Evolutionary conservation across 2,113 vertebrate species (phyloP).

Genomic region (Eulemur rufifrons): DNA sequence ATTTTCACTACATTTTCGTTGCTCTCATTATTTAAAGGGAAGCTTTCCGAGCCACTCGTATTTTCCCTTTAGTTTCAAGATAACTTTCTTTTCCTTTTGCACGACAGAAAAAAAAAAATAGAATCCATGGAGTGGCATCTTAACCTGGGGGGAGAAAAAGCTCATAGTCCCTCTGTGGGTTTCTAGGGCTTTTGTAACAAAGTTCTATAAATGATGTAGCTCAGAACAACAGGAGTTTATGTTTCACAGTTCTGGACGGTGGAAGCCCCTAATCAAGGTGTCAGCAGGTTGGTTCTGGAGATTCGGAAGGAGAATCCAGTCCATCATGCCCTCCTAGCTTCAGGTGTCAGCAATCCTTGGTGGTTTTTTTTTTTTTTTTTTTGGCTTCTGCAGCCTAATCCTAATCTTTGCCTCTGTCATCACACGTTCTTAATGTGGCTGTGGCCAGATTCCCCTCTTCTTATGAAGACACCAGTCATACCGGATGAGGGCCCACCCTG

Average conservation of each 20-base stretch:
- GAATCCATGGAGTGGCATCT: not conserved
- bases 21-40: not conserved
- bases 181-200: not conserved
- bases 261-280: not conserved
- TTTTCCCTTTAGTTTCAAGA: not conserved
- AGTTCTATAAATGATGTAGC: not conserved
- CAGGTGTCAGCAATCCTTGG: no score
- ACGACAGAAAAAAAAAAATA: not conserved
- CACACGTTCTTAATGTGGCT: not conserved
- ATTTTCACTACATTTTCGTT: not conserved
- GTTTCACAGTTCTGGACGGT: no score
- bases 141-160: not conserved
- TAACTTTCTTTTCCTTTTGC: not conserved
- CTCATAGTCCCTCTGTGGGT: accelerated
- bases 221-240: not conserved
- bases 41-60: not conserved
- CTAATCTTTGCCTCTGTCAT: not conserved
- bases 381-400: not conserved
- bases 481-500: not conserved
- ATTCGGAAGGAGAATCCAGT: not conserved
- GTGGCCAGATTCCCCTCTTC: not conserved
- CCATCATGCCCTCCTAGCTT: not conserved
- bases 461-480: not conserved
- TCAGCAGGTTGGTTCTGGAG: no score
- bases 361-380: no score